Evolutionary conservation across 1,140 invertebrate species (phyloP), one percentile per base, ranked within the genome.

Genomic region (Panulirus ornatus): DNA sequence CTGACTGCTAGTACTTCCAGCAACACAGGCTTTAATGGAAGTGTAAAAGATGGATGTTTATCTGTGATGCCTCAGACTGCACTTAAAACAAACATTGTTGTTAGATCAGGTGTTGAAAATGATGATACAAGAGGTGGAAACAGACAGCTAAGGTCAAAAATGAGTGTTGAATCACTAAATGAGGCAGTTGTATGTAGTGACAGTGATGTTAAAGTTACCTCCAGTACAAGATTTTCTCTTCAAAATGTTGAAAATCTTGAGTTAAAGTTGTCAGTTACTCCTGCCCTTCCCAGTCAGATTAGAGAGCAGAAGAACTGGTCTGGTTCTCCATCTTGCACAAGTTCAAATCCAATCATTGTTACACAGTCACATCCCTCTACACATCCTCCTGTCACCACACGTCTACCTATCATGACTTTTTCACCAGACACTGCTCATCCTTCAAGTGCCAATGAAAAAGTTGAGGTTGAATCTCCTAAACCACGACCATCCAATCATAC

Each of bases 401-500:
- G 44, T 78, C 22, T 78, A n/a, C 27, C 75, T 19, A 47, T 78
- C 11, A 19, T 27, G 40, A 58, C 58, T n/a, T 36, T 51, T 66
- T 11, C 81, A 40, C 40, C 51, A 38, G 38, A 16, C 58, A 58
- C n/a, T 78, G 2, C 44, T 22, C 75, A 19, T 44, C 44, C 75
- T 44, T n/a, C 40, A 27, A 78, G 40, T 44, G 14, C 40, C n/a
- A 47, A 14, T 78, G 75, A 78, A n/a, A 78, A 66, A 22, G 27
- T 54, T 84, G 36, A 40, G n/a, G 42, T 51, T 22, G 70, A 75
- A 86, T 76, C 70, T 54, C 63, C 30, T 1, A 81, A 63, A 34
- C 78, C 88, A 27, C 40, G 42, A 73, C 79, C 88, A 38, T 83
- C 71, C 27, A 90, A 90, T 36, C 88, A 90, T 38, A 90, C 66